Evolutionary conservation across 1,140 invertebrate genomes (phyloP).

Genomic region (Phymastichus coffea): DNA sequence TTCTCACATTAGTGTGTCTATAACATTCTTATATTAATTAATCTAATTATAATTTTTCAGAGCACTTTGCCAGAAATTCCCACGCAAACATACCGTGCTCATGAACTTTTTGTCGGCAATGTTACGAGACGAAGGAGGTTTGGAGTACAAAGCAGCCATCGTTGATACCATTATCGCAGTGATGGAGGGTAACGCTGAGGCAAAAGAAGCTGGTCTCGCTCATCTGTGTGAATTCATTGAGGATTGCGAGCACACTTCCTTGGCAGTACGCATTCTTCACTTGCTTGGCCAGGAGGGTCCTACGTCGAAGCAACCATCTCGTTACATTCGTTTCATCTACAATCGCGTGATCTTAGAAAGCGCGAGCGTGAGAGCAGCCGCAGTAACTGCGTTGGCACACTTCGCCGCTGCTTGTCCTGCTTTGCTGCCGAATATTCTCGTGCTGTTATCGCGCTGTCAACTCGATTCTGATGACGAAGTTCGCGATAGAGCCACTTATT

Average conservation of each 20-base stretch:
- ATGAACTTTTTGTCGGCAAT: constrained; percentile 97
- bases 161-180: constrained; percentile 97
- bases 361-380: constrained; percentile 91
- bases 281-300: constrained; percentile 97
- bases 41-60: constrained; percentile 45
- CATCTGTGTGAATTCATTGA: constrained; percentile 99
- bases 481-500: constrained; percentile 96
- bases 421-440: constrained; percentile 84
- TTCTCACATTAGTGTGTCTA: too few relatives aligned
- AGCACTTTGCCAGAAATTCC: constrained; percentile 93
- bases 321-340: constrained; percentile 98
- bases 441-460: constrained; percentile 82
- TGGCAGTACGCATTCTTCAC: constrained; percentile 96
- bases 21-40: constrained; percentile 13
- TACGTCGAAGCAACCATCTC: constrained; percentile 86
- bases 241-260: constrained; percentile 96
- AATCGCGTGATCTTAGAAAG: constrained; percentile 97
- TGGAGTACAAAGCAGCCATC: constrained; percentile 98
- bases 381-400: constrained; percentile 94
- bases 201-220: constrained; percentile 93
- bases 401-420: constrained; percentile 95
- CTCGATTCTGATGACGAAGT: constrained; percentile 99
- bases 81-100: constrained; percentile 91
- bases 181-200: constrained; percentile 93
- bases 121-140: constrained; percentile 95